Evolutionary conservation across 1,140 invertebrate genomes (phyloP).

Genomic region (Brachionus paranguensis): DNA sequence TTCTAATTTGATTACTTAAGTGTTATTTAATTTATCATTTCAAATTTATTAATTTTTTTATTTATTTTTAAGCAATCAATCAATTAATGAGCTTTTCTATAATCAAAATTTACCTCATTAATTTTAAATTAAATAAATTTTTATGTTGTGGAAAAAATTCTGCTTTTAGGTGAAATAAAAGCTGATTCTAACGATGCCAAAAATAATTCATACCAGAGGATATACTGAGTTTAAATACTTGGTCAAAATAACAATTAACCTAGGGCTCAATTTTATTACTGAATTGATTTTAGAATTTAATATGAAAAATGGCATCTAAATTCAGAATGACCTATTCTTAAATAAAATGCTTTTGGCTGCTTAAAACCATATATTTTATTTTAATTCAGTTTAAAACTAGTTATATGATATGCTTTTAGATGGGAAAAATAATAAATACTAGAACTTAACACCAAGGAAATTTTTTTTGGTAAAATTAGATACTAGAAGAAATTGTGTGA

Average conservation of each 20-base stretch:
- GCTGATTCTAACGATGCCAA: not conserved
- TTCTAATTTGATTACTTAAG: not conserved
- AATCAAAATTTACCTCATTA: not conserved
- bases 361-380: not conserved
- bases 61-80: not conserved
- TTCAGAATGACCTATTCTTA: not conserved
- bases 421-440: not conserved
- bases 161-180: not conserved
- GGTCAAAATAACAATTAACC: not conserved
- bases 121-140: not conserved
- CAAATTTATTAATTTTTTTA: not conserved
- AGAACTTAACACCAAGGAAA: not conserved
- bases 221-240: not conserved
- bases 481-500: not conserved
- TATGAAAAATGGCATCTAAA: not conserved
- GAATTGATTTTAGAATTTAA: not conserved
- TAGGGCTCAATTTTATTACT: not conserved
- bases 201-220: not conserved
- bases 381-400: not conserved
- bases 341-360: not conserved
- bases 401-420: not conserved
- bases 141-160: not conserved
- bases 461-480: not conserved
- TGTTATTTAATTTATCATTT: not conserved
- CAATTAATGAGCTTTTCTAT: not conserved